Percentiles rank a stretch among this genome's conserved stretches.
These are phyloP conservation scores for Leucoptera coffeella DNA, from an alignment of 2,888 invertebrate genomes.

Conservation along the genomic window DNA sequence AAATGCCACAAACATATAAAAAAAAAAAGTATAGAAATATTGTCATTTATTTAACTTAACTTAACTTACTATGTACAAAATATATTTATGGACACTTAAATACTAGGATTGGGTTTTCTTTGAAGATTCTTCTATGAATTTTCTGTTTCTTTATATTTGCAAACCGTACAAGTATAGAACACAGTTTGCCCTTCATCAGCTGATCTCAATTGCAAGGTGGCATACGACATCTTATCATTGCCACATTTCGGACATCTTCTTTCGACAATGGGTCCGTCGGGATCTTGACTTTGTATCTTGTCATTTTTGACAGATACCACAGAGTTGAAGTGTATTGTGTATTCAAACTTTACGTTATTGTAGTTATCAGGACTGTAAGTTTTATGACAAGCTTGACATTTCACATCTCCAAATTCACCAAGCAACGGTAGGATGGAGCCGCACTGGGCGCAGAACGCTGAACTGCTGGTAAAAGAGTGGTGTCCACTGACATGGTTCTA, in stretches of 20 bases:
- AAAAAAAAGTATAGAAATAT: too few species aligned
- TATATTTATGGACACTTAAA: too few species aligned
- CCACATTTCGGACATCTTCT: slow-evolving; percentile 82
- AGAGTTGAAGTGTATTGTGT: slow-evolving; percentile 67
- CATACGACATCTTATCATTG: slow-evolving; percentile 89
- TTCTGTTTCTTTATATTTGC: too few species aligned
- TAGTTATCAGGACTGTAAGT: slow-evolving; percentile 58
- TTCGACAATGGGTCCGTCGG: slow-evolving; percentile 77
- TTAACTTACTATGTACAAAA: too few species aligned
- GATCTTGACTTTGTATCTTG: slow-evolving; percentile 23
- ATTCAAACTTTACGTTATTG: slow-evolving; percentile 58
- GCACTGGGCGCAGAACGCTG: slow-evolving; percentile 81
- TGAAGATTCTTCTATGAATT: too few species aligned
- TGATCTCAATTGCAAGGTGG: slow-evolving; percentile 89
- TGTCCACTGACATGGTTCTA: too few species aligned
- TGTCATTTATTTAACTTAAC: too few species aligned
- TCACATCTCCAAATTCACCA: slow-evolving; percentile 54
- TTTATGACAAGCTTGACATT: slow-evolving; percentile 64
- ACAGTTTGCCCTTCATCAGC: slow-evolving; percentile 99
- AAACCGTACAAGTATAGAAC: slow-evolving; percentile 93
- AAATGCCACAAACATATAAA: neutral
- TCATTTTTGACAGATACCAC: slow-evolving; percentile 24
- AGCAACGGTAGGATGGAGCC: slow-evolving; percentile 81
- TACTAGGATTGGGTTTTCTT: too few species aligned
- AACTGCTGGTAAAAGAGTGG: slow-evolving; percentile 52